Evolutionary conservation across 2,113 vertebrate species (phyloP).

Genomic region (Triplophysa rosa): DNA sequence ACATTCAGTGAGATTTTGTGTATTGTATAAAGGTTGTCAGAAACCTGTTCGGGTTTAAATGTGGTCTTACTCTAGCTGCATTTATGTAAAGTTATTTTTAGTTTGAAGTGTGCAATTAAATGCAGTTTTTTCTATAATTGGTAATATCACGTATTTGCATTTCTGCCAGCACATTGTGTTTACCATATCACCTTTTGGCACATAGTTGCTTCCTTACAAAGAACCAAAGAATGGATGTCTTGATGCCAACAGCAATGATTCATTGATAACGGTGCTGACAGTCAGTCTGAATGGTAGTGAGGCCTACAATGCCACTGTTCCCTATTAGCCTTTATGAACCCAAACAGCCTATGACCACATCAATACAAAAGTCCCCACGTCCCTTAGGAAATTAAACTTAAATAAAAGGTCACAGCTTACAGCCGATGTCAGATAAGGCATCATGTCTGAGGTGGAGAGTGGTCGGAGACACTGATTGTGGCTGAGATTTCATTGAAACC

Average conservation of each 20-base stretch:
- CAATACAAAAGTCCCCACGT: neutral
- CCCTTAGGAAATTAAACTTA: conserved; percentile 8
- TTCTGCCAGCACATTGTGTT: neutral
- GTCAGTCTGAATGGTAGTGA: neutral
- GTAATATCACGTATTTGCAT: neutral
- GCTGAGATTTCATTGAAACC: conserved; percentile 1
- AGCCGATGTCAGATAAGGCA: neutral
- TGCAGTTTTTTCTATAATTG: neutral
- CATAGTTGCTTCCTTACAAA: conserved; percentile 6
- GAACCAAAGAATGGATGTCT: neutral
- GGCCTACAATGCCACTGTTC: neutral
- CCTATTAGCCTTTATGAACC: neutral
- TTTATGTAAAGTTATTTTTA: no score
- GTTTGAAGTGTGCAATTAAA: no score
- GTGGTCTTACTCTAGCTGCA: no score
- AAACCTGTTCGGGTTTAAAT: no score
- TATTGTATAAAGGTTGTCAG: no score
- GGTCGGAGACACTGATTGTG: neutral
- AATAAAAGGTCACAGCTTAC: neutral
- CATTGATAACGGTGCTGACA: neutral
- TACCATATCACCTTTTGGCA: neutral
- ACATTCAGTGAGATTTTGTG: no score
- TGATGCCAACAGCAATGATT: neutral
- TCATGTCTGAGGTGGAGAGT: neutral
- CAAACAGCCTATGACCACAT: neutral